Percentiles rank a stretch among this genome's conserved stretches.
phyloP scores from a whole-genome alignment of 2,113 vertebrate species.

The Oreocharis arfaki region DNA sequence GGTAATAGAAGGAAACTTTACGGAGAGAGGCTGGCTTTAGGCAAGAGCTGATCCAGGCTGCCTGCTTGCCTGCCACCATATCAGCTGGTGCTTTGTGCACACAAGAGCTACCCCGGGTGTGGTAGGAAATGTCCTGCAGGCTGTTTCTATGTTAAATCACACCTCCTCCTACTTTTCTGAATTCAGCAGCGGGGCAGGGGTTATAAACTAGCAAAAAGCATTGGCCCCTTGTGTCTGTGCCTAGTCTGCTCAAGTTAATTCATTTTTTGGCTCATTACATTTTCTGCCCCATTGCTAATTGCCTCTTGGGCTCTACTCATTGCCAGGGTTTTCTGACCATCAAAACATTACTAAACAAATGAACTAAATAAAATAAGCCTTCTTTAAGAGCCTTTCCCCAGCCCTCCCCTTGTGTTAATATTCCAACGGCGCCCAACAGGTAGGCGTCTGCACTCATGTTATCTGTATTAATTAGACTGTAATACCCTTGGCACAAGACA shows the following conservation, averaged over 20 bases:
- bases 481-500: conserved; percentile 62
- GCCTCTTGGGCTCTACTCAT: conserved; percentile 51
- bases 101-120: not conserved
- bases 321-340: conserved; percentile 55
- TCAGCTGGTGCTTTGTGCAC: not conserved
- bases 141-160: not conserved
- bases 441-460: conserved; percentile 51
- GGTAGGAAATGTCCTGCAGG: not conserved
- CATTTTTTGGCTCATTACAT: conserved; percentile 63
- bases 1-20: not conserved
- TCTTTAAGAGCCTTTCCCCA: conserved; percentile 8
- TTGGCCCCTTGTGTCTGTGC: conserved; percentile 20
- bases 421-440: conserved; percentile 41
- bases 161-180: not conserved
- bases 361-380: conserved; percentile 54
- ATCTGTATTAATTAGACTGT: conserved; percentile 66
- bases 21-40: not conserved
- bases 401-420: conserved; percentile 31
- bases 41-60: not conserved
- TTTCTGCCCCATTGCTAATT: conserved; percentile 60
- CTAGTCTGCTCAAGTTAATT: conserved; percentile 58
- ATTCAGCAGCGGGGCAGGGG: not conserved
- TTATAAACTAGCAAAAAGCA: conserved; percentile 41
- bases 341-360: conserved; percentile 55
- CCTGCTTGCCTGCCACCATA: not conserved